A percentile compares a stretch with the other conserved stretches of the same genome.
Conservation (phyloP, 2,888 invertebrate genomes). For the Melanostoma scalare region DNA sequence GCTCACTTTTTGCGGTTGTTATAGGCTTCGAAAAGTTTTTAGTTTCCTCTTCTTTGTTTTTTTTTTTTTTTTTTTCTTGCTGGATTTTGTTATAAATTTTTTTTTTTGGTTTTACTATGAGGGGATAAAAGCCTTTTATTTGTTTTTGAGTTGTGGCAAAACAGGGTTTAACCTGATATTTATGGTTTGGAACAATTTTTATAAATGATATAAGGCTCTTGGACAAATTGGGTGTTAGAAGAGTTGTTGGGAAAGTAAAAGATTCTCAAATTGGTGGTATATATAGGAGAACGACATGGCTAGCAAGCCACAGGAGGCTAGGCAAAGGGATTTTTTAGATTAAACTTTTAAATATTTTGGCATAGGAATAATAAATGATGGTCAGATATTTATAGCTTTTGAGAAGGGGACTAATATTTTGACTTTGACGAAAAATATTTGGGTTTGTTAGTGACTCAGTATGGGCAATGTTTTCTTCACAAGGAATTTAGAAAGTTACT, state of each 20-base stretch:
- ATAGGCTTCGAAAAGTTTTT: slow-evolving; percentile 71
- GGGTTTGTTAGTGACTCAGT: too few relatives aligned
- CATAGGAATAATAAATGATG: too few relatives aligned
- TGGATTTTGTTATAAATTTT: slow-evolving; percentile 44
- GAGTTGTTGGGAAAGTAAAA: slow-evolving; percentile 5
- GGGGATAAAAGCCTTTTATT: slow-evolving; percentile 64
- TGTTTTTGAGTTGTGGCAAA: slow-evolving; percentile 70
- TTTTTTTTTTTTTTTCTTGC: slow-evolving; percentile 27
- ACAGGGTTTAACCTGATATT: slow-evolving; percentile 68
- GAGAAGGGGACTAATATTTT: too few relatives aligned
- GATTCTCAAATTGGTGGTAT: too few relatives aligned
- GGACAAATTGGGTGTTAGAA: slow-evolving; percentile 60
- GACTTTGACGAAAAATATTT: too few relatives aligned
- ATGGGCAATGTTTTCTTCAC: too few relatives aligned
- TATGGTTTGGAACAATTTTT: slow-evolving; percentile 68
- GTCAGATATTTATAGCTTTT: too few relatives aligned
- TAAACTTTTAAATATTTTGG: too few relatives aligned
- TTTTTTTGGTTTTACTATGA: slow-evolving; percentile 29
- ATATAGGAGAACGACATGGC: too few relatives aligned
- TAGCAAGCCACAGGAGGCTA: too few relatives aligned
- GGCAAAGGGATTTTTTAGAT: too few relatives aligned
- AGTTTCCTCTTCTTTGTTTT: slow-evolving; percentile 21
- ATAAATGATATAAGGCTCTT: slow-evolving; percentile 67
- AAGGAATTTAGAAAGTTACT: too few relatives aligned
- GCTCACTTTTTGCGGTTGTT: slow-evolving; percentile 72